Evolutionary conservation across 2,888 invertebrate species (phyloP), one percentile per base, ranked within the genome.

Genomic region (Apotomis capreana): DNA sequence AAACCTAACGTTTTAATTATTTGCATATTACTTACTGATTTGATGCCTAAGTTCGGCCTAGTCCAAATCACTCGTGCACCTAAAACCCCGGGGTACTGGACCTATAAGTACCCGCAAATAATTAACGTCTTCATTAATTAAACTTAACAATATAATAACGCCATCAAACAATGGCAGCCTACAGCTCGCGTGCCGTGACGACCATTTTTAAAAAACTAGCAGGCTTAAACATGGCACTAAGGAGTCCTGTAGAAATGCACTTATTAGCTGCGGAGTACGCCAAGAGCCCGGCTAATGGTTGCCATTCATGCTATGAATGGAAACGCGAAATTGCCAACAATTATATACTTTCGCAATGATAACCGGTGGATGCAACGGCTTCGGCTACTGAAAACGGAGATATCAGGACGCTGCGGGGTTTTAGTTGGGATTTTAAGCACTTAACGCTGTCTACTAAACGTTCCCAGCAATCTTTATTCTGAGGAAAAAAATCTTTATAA

Each of bases 311-410:
- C 83, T 84, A 80, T 91, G 92, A 93, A 92, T 92, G 88, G 90
- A 88, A 84, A 89, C 88, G 89, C 82, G 81, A 89, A 92, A 93
- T 92, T 92, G 89, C 92, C 89, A 90, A 91, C 92, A 92, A 93
- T 93, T 92, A 92, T 90, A 90, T 89, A 89, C 93, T 93, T 88
- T 84, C 82, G 86, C 88, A 92, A 92, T 92, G 92, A 92, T 92
- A 92, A 92, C 92, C 81, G 87, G 85, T 84, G 85, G 91, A 91
- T 90, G 87, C 84, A 87, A 80, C 79, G 76, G 79, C 84, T 82
- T 82, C 85, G 83, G 83, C 85, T 90, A 90, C 87, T 82, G 81
- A 80, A 82, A 80, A 78, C 79, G 78, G 80, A 79, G 77, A 78
- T 76, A 72, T 62, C 61, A 44, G 60, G 12, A 26, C 13, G 65